These are phyloP conservation scores for Atta cephalotes DNA, from an alignment of 1,140 invertebrate genomes.

Conservation along the genomic window DNA sequence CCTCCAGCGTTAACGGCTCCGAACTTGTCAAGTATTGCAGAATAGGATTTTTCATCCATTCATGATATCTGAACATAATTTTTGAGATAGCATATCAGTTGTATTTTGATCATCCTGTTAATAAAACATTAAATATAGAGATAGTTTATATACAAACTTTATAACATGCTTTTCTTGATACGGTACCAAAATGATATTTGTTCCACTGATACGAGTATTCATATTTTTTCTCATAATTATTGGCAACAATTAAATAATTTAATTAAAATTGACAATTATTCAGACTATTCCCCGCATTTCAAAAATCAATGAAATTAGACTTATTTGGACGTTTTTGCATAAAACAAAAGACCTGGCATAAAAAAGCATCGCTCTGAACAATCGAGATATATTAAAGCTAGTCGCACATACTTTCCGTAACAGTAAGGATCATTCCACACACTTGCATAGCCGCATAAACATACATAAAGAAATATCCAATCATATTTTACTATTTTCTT, in stretches of 20 bases:
- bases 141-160: conserved; percentile 86
- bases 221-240: conserved; percentile 87
- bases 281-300: no score
- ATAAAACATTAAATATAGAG: conserved; percentile 5
- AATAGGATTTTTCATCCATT: conserved; percentile 96
- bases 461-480: no score
- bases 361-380: no score
- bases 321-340: no score
- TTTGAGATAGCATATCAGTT: not conserved
- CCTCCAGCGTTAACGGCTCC: conserved; percentile 92
- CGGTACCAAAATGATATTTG: conserved; percentile 89
- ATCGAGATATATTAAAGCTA: no score
- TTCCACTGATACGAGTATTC: conserved; percentile 88
- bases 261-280: not conserved
- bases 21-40: conserved; percentile 95
- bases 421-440: no score
- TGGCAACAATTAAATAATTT: not conserved
- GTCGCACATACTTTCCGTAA: no score
- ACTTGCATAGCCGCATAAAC: no score
- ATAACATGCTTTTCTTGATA: conserved; percentile 90
- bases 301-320: no score
- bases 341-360: no score
- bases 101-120: not conserved
- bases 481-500: no score
- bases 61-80: conserved; percentile 91